Evolutionary conservation across 2,113 vertebrate species (phyloP), one percentile per base, ranked within the genome.

Genomic region (Tauraco erythrolophus): DNA sequence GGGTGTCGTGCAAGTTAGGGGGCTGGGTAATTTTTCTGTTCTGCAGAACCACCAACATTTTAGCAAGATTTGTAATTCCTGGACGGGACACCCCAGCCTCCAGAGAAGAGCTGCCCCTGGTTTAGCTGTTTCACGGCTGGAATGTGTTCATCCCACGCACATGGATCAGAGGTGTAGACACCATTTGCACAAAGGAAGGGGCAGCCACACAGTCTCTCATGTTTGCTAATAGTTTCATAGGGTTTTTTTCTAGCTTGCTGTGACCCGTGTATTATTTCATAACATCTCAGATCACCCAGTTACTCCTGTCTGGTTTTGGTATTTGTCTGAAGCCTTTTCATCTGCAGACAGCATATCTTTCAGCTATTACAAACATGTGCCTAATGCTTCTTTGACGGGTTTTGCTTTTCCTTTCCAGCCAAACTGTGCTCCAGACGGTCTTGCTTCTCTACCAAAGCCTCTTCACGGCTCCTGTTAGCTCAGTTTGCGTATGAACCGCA

Each of bases 1-100:
- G 57, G 9, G 8, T 45, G 16, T 89, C 62, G 45, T 62, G 11
- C n/a, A 61, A 61, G 18, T 19, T 11, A 33, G 4, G 3, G 4
- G 7, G 41, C 65, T 2, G 10, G 39, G 12, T 10, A 19, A 51
- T 70, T 77, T 77, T 14, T 14, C n/a, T 48, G 12, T 45, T 76
- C 11, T 69, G 30, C 43, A 80, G 48, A 91, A 56, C 9, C 48
- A 72, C 43, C 58, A 45, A 46, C 6, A 22, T 18, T 46, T 82
- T 14, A 24, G 9, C n/a, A 31, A 30, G 31, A 43, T n/a, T 21
- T 75, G 1, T 30, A 31, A 45, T 30, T 13, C 33, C 53, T 58
- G 4, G 3, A 50, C 24, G 2, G 2, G 16, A n/a, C 6, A 4
- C 21, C n/a, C 25, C 2, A 9, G 23, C 4, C 33, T 89, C 39